These are phyloP conservation scores for Mustela lutreola DNA, from an alignment of 2,113 vertebrate species.

Conservation along the genomic window DNA sequence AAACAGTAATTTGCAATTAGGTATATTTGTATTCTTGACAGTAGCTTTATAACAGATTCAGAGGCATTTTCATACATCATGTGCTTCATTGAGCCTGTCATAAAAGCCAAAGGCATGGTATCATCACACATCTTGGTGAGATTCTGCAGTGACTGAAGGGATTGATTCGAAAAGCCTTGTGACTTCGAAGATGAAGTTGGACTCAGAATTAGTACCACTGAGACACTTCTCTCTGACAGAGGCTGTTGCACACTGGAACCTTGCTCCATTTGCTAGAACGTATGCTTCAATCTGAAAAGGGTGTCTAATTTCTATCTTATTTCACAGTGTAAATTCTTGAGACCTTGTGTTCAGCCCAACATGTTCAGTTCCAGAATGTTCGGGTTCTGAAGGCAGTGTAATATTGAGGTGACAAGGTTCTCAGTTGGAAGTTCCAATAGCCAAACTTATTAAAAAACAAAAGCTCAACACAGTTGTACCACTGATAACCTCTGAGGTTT, in stretches of 20 bases:
- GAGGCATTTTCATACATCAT: background rate
- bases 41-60: background rate
- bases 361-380: background rate
- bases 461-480: too few relatives aligned
- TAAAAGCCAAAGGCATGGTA: background rate
- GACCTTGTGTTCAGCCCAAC: background rate
- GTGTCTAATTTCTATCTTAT: background rate
- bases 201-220: background rate
- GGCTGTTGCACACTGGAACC: background rate
- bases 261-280: background rate
- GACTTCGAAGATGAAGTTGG: background rate
- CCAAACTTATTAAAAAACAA: background rate
- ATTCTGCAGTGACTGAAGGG: background rate
- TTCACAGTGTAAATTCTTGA: conserved; percentile 5
- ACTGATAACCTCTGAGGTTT: background rate
- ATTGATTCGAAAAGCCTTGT: background rate
- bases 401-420: background rate
- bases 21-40: background rate
- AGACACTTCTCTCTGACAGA: background rate
- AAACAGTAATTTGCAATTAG: background rate
- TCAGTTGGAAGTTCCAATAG: background rate
- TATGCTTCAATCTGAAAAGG: background rate
- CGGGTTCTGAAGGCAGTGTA: background rate
- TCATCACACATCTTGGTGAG: background rate
- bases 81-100: background rate